Base-by-base conservation (phyloP, 1,140 invertebrate genomes). In the Onthophagus taurus region DNA sequence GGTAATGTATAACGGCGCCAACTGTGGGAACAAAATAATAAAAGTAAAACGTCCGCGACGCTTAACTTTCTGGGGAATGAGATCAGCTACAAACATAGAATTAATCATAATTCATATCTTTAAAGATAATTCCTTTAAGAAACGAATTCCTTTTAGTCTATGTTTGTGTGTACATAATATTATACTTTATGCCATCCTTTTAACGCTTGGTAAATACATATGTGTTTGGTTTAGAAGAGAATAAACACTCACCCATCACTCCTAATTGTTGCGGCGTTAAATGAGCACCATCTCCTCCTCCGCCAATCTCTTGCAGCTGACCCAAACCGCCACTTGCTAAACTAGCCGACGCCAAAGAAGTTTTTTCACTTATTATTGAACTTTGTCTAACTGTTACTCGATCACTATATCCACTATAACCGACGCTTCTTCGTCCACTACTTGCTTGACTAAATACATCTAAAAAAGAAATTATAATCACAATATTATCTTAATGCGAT, bases 241-340 rank as follows among this genome's bases (percentile, higher is more conserved):
- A n/a, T 29, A 43, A 52, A n/a, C 12, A 69, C 69, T 72, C 57
- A 71, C 77, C 77, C 78, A 81, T 80, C 19, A 79, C 74, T 35
- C 78, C 78, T 18, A 80, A 55, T 44, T 81, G 78, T 52, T 81
- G 78, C n/a, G 77, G 76, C 8, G 78, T 78, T 7, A 80, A 65
- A 12, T 69, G 66, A 2, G 71, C 66, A 19, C 67, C 64, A 39
- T 45, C 38, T 36, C 26, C 36, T 31, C 36, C 42, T 37, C 54
- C 59, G 13, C 50, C 50, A 20, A 57, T 51, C 3, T 52, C 51
- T n/a, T n/a, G n/a, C n/a, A n/a, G n/a, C n/a, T n/a, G n/a, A n/a
- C n/a, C n/a, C 8, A 57, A 18, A 26, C 57, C 57, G 36, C 49
- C 47, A 26, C 39, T 48, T 12, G 34, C 46, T 23, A 74, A 64